Evolutionary conservation across 2,888 invertebrate species (phyloP), one percentile per base, ranked within the genome.

Genomic region (Drosophila prostipennis): DNA sequence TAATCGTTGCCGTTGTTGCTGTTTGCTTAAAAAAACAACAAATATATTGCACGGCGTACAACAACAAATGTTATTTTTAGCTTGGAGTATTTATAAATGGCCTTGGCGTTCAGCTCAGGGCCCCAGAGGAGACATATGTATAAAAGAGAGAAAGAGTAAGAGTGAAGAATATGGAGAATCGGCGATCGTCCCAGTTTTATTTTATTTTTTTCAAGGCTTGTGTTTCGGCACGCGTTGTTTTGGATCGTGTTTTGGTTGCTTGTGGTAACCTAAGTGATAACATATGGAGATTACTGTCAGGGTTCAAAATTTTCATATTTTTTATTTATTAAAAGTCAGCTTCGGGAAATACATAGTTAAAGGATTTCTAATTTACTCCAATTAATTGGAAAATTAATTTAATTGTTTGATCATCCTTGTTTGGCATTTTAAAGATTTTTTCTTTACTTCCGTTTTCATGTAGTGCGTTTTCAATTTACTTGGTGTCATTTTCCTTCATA

Each of bases 81-180:
- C 79, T 71, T 60, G 54, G 70, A 73, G 72, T 89, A 89, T 89
- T 89, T 88, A 80, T 89, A 89, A 89, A 88, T 89, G 89, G 77
- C 89, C 89, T 89, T 89, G 89, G 80, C 69, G 77, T 65, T 73
- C 36, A 19, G 42, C 40, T 54, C 40, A 42, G 23, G 54, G 53
- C 39, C 37, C 26, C 61, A 16, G 56, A 53, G 46, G 26, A 36
- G 53, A 8, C 16, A 39, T 14, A 39, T 16, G 14, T 39, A 11
- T 19, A 6, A 10, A 10, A 6, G 13, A n/a, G 13, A 6, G 13
- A 23, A 14, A 19, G 42, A 19, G 23, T 34, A 6, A 19, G 48
- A 23, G 46, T 34, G 16, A 32, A 32, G 13, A 52, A 39, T 10
- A 49, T 37, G 16, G 37, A 39, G 37, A 57, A 39, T 16, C 7